phyloP scores from a whole-genome alignment of 1,140 invertebrate species.

The Drosophila lacteicornis region DNA sequence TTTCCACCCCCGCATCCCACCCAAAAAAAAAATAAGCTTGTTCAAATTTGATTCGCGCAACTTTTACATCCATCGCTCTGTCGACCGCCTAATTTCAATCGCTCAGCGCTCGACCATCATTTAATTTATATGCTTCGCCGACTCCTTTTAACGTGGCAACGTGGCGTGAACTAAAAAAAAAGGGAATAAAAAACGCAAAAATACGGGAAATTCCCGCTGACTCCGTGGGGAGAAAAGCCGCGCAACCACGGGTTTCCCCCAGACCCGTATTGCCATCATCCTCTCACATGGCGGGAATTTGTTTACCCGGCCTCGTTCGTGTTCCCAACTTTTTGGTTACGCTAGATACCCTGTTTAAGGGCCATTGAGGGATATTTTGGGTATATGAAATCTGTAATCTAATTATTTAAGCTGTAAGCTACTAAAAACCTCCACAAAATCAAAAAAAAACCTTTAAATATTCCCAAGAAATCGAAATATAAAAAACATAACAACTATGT shows the following conservation, averaged over 20 bases:
- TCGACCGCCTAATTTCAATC: conserved; percentile 70
- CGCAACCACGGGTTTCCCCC: conserved; percentile 40
- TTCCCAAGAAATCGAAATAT: too few species aligned
- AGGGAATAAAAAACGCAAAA: conserved; percentile 24
- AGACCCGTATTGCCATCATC: conserved; percentile 17
- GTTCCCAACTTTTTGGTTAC: background rate
- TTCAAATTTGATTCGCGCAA: conserved; percentile 52
- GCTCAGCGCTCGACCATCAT: conserved; percentile 64
- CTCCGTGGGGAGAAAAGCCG: conserved; percentile 42
- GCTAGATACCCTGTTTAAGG: conserved; percentile 9
- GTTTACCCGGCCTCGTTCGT: conserved; percentile 41
- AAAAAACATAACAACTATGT: too few species aligned
- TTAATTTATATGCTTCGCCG: conserved; percentile 78
- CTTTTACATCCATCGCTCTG: conserved; percentile 31
- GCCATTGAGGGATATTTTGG: background rate
- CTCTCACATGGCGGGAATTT: conserved; percentile 57
- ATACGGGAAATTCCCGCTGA: conserved; percentile 44
- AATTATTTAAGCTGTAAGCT: background rate
- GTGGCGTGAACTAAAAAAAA: conserved; percentile 36
- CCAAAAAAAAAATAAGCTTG: conserved; percentile 11
- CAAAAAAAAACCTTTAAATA: too few species aligned
- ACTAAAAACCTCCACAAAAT: too few species aligned
- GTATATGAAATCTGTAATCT: background rate
- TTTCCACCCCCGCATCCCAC: background rate
- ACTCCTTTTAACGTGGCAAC: conserved; percentile 65